Conservation (phyloP, 2,113 vertebrate species). For the Gobius niger region DNA sequence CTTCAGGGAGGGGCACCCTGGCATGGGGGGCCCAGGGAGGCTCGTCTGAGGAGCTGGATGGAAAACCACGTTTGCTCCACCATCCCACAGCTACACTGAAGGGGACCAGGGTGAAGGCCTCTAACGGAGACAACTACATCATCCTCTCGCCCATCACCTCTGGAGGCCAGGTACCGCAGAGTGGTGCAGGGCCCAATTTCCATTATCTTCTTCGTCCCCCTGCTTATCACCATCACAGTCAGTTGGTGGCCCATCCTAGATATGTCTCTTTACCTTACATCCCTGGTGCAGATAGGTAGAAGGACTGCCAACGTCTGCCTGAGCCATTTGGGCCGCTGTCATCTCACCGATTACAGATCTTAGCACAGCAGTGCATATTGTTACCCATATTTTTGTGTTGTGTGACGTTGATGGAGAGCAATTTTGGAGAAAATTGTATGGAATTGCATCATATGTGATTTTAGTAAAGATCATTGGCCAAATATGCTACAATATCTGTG, state of each 20-base stretch:
- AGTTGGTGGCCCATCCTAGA: conserved; percentile 73
- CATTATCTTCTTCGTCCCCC: conserved; percentile 71
- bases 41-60: conserved; percentile 78
- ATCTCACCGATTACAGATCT: conserved; percentile 29
- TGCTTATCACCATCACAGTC: conserved; percentile 64
- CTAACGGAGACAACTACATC: conserved; percentile 90
- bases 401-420: conserved; percentile 5
- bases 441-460: conserved; percentile 32
- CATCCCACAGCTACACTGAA: conserved; percentile 74
- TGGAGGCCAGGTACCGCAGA: conserved; percentile 86
- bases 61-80: conserved; percentile 61
- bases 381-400: conserved; percentile 4
- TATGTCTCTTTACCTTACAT: conserved; percentile 73
- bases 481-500: conserved; percentile 23
- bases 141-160: conserved; percentile 89
- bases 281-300: conserved; percentile 68
- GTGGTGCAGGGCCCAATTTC: conserved; percentile 69
- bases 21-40: conserved; percentile 78
- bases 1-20: conserved; percentile 49
- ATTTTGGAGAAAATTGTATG: conserved; percentile 13
- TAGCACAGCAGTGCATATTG: not conserved
- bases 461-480: conserved; percentile 19
- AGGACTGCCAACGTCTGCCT: conserved; percentile 47
- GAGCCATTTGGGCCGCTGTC: conserved; percentile 27
- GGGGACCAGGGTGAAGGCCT: conserved; percentile 79